phyloP scores from a whole-genome alignment of 2,888 invertebrate species.

The Sclerodermus sp. region DNA sequence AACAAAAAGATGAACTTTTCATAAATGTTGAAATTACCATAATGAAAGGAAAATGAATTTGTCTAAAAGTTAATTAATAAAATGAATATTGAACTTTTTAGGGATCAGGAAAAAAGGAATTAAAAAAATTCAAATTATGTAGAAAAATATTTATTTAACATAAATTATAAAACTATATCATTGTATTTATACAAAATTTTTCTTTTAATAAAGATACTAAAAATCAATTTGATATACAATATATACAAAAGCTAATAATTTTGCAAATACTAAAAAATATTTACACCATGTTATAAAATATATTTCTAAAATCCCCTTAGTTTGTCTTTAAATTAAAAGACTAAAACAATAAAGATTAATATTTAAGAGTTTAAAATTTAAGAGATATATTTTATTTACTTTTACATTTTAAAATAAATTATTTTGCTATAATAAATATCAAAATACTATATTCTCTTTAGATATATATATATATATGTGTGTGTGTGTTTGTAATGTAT shows the following conservation, averaged over 20 bases:
- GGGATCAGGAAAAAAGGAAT: slow-evolving; percentile 29
- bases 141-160: slow-evolving; percentile 50
- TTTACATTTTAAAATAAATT: too few relatives aligned
- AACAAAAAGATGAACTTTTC: too few relatives aligned
- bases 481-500: too few relatives aligned
- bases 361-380: too few relatives aligned
- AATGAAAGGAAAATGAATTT: too few relatives aligned
- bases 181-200: slow-evolving; percentile 31
- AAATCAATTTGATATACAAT: background rate
- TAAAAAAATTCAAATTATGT: slow-evolving; percentile 43
- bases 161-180: slow-evolving; percentile 39
- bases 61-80: too few relatives aligned
- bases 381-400: too few relatives aligned
- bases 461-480: too few relatives aligned
- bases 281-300: slow-evolving; percentile 9
- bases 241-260: slow-evolving; percentile 2
- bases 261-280: slow-evolving; percentile 2
- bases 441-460: too few relatives aligned
- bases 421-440: too few relatives aligned
- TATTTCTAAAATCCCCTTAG: slow-evolving; percentile 18
- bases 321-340: slow-evolving; percentile 9
- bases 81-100: background rate
- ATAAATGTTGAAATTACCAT: too few relatives aligned
- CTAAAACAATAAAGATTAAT: too few relatives aligned
- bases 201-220: slow-evolving; percentile 8